phyloP scores from a whole-genome alignment of 2,888 invertebrate genomes.

The Sisyra nigra region DNA sequence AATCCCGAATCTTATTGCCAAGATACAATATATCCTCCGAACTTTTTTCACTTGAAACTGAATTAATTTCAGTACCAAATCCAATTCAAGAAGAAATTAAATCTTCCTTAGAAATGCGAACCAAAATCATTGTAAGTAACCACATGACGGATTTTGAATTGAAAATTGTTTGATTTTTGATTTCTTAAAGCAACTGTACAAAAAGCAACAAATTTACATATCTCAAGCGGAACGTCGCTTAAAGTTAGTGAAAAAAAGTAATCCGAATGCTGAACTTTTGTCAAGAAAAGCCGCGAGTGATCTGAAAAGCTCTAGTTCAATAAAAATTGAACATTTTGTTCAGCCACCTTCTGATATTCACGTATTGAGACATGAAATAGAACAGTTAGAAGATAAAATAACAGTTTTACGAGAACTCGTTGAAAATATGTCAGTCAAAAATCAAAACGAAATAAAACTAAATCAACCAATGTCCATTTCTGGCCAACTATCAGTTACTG shows the following conservation, averaged over 20 bases:
- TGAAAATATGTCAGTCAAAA: neutral
- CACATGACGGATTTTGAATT: neutral
- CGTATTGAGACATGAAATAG: neutral
- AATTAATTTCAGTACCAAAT: slow-evolving; percentile 18
- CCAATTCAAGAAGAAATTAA: slow-evolving; percentile 20
- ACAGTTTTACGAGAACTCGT: neutral
- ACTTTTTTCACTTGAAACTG: slow-evolving; percentile 20
- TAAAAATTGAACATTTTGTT: neutral
- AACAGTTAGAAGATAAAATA: neutral
- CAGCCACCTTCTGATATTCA: neutral
- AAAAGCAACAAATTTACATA: neutral
- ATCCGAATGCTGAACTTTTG: neutral
- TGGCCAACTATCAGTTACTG: neutral
- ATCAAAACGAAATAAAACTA: neutral
- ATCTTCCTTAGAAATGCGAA: slow-evolving; percentile 15
- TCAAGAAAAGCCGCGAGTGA: neutral
- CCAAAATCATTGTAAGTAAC: neutral
- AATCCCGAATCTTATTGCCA: slow-evolving; percentile 21
- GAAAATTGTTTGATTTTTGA: too few relatives aligned
- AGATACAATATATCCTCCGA: slow-evolving; percentile 14
- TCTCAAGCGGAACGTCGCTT: neutral
- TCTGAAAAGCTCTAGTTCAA: neutral
- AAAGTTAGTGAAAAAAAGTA: neutral
- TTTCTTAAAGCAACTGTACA: neutral
- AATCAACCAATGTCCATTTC: neutral